Conservation (phyloP, 2,113 vertebrate species). For the Callithrix jacchus region DNA sequence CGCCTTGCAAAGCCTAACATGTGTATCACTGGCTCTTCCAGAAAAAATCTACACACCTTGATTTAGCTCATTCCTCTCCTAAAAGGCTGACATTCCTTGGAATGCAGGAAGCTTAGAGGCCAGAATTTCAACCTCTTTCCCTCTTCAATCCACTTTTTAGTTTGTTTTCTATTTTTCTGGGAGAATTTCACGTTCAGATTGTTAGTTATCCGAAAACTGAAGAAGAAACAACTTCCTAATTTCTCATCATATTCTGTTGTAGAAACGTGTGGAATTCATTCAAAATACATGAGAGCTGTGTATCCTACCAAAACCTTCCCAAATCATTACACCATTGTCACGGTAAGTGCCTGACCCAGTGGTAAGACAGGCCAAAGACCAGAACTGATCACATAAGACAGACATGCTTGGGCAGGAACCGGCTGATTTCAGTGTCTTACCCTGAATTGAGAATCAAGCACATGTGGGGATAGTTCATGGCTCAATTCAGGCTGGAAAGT, state of each 20-base stretch:
- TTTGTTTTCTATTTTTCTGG: neutral
- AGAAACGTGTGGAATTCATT: constrained; percentile 91
- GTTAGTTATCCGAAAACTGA: neutral
- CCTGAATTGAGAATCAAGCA: neutral
- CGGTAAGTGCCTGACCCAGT: constrained; percentile 86
- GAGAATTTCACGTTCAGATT: neutral
- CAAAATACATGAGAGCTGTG: constrained; percentile 90
- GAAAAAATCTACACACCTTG: neutral
- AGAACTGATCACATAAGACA: neutral
- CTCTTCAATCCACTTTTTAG: neutral
- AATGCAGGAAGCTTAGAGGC: neutral
- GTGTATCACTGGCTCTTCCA: neutral
- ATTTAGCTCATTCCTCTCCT: neutral
- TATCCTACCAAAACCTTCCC: constrained; percentile 99
- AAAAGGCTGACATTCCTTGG: neutral
- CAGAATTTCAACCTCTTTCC: constrained; percentile 25
- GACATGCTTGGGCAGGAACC: neutral
- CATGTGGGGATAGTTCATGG: neutral
- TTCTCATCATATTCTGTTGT: constrained; percentile 76
- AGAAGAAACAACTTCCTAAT: constrained; percentile 38
- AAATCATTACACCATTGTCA: constrained; percentile 97
- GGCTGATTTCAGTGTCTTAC: neutral
- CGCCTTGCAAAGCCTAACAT: neutral
- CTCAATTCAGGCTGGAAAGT: neutral
- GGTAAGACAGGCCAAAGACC: neutral